Evolutionary conservation across 1,140 invertebrate species (phyloP), one percentile per base, ranked within the genome.

Genomic region (Oscheius sp.): DNA sequence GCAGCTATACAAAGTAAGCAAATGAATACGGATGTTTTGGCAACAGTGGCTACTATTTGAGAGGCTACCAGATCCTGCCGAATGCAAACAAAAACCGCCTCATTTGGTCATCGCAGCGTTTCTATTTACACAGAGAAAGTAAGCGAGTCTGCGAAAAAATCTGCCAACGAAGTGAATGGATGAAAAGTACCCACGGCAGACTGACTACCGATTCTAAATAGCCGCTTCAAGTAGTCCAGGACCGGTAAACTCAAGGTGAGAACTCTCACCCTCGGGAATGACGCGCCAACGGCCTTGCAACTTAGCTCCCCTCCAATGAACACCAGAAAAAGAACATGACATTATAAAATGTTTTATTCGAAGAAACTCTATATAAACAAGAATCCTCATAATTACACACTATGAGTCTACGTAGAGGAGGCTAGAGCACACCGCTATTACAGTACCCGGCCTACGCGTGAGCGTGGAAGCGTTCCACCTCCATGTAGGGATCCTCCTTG

Each of bases 401-500:
- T 36, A 63, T 59, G 23, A 63, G 35, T 63, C 61, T 63, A 63
- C 49, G 7, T n/a, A n/a, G n/a, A n/a, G 61, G 29, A 63, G 15
- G 32, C 61, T 63, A 63, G 20, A 63, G 18, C 35, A 63, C 61
- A 63, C 61, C 49, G 49, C 28, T 23, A 26, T 4, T 55, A n/a
- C n/a, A n/a, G n/a, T n/a, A n/a, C n/a, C n/a, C n/a, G n/a, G 29
- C 29, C 31, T 63, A 63, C 18, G 61, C 61, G 23, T 63, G 61
- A 63, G 61, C 61, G 35, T 63, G 61, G 61, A 63, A 26, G 10
- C 35, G 61, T 13, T 18, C 15, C 15, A 36, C 31, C 10, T 63
- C 61, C 61, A 63, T 63, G 61, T 63, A 63, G 61, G 61, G 61
- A 32, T 63, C 26, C 31, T 63, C 26, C 61, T 67, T 73, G 18